Conservation (phyloP, 2,113 vertebrate genomes). For the Ceuthmochares aereus region DNA sequence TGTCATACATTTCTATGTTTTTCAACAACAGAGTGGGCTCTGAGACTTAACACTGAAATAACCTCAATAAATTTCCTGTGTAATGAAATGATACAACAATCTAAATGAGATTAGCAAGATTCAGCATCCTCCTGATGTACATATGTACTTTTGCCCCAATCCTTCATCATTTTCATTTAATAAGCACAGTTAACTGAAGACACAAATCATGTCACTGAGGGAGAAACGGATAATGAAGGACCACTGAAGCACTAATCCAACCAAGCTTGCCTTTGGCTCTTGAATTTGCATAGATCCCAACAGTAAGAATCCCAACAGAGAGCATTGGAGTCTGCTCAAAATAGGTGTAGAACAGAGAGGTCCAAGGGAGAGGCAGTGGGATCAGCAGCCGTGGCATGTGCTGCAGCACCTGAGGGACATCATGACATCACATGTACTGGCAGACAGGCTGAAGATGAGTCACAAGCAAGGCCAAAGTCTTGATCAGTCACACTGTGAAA, state of each 20-base stretch:
- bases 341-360: neutral
- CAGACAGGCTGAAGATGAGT: too few species aligned
- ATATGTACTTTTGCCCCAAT: neutral
- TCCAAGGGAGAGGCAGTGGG: too few species aligned
- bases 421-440: fast-evolving
- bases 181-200: constrained; percentile 31
- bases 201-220: neutral
- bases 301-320: constrained; percentile 39
- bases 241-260: constrained; percentile 54
- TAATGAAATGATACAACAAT: neutral
- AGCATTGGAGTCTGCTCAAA: neutral
- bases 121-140: neutral
- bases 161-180: constrained; percentile 29
- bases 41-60: neutral
- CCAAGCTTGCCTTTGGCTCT: constrained; percentile 53
- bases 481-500: fast-evolving
- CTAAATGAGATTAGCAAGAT: neutral
- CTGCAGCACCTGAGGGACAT: neutral
- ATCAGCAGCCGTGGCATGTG: fast-evolving
- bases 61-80: neutral
- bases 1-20: neutral
- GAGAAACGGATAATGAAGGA: constrained; percentile 58
- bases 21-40: neutral
- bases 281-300: constrained; percentile 29
- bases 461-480: fast-evolving